Evolutionary conservation across 2,888 invertebrate species (phyloP), one percentile per base, ranked within the genome.

Genomic region (Stenotaenia linearis): DNA sequence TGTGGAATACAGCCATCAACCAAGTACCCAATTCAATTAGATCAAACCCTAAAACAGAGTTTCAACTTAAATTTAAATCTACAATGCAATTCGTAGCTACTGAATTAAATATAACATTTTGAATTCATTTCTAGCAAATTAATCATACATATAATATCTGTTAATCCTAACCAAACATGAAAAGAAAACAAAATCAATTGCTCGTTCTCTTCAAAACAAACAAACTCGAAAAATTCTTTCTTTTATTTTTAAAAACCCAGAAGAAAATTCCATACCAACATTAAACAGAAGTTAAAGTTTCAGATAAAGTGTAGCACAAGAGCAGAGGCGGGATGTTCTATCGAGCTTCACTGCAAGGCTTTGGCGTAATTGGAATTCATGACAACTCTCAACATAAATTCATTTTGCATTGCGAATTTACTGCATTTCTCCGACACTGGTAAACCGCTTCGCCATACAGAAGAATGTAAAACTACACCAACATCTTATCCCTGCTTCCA

Each of bases 341-440:
- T 45, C 45, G 69, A 69, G 69, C 69, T 69, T 69, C 69, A 69
- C 69, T 28, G 69, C 69, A 28, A 28, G 28, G 69, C 69, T 69
- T 69, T 69, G 69, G 69, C 69, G 69, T 69, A 69, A 69, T 69
- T 69, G 69, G 69, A 69, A 69, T 69, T 69, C 69, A 69, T 69
- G 69, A 69, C 69, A 69, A 69, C 69, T 69, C 69, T 69, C 69
- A 69, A 69, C 69, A 69, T 69, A 69, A 69, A 69, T 69, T 69
- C 69, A 69, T 69, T 69, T 69, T 69, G 28, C 69, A 69, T 69
- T 69, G 69, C 69, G 69, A 69, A 69, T 69, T 69, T 69, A 69
- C 69, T 69, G 69, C 69, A 69, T 25, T 69, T 69, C 69, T 28
- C 69, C 69, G 69, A 69, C 69, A 69, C n/a, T 69, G 69, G 69